phyloP scores from a whole-genome alignment of 2,888 invertebrate genomes.

The Parascotia fuliginaria region DNA sequence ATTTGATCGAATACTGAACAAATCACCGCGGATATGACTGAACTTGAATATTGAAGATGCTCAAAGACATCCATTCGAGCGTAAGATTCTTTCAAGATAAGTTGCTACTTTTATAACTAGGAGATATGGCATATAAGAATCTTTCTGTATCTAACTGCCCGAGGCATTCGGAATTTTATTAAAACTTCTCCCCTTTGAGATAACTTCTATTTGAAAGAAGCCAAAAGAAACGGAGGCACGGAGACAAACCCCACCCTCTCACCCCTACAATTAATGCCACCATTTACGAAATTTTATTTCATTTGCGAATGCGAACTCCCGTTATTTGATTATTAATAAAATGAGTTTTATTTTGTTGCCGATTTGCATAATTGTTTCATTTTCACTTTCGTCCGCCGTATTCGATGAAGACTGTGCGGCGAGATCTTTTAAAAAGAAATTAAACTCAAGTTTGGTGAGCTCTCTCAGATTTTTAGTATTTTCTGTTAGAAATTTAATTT shows the following conservation, averaged over 20 bases:
- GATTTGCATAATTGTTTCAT: constrained; percentile 84
- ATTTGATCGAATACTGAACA: constrained; percentile 49
- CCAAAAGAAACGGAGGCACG: constrained; percentile 53
- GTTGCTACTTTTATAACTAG: constrained; percentile 63
- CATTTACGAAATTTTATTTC: constrained; percentile 82
- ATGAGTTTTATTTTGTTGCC: constrained; percentile 82
- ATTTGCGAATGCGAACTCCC: constrained; percentile 75
- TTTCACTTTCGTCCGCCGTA: constrained; percentile 71
- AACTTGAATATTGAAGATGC: constrained; percentile 62
- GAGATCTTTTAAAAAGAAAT: constrained; percentile 73
- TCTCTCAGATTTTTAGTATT: constrained; percentile 57
- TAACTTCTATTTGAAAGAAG: constrained; percentile 82
- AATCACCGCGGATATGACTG: constrained; percentile 50
- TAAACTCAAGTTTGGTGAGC: constrained; percentile 63
- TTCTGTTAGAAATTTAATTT: constrained; percentile 48
- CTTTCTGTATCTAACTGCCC: constrained; percentile 71
- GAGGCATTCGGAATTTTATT: constrained; percentile 81
- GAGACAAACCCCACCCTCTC: constrained; percentile 45
- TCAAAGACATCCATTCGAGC: constrained; percentile 62
- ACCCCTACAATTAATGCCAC: constrained; percentile 75
- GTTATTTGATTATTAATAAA: constrained; percentile 84
- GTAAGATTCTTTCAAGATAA: constrained; percentile 59
- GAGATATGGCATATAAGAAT: constrained; percentile 69
- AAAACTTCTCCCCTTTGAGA: constrained; percentile 83
- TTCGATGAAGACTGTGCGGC: constrained; percentile 66